Evolutionary conservation across 2,113 vertebrate species (phyloP).

Genomic region (Campylomormyrus tamandua): DNA sequence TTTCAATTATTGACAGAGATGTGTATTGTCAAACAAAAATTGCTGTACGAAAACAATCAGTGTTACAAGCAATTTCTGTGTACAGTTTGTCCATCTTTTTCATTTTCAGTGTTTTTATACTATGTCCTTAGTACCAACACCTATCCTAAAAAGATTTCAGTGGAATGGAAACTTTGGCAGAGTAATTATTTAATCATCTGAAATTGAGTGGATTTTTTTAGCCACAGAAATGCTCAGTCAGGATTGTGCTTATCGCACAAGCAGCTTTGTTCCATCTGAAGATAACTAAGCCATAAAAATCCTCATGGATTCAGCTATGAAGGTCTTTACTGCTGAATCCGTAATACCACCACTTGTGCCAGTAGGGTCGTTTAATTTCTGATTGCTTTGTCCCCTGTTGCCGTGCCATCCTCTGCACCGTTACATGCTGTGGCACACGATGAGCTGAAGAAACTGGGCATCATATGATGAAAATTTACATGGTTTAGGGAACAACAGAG

Average conservation of each 20-base stretch:
- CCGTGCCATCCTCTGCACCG: neutral
- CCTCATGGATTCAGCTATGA: neutral
- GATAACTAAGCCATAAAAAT: neutral
- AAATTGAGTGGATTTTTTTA: neutral
- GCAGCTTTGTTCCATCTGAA: neutral
- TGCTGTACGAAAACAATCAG: neutral
- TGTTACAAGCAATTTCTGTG: neutral
- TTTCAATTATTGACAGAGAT: neutral
- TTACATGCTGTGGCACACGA: neutral
- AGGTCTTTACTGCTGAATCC: neutral
- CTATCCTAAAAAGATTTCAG: neutral
- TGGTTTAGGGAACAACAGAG: neutral
- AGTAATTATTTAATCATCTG: conserved; percentile 2
- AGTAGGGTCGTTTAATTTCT: neutral
- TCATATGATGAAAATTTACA: neutral
- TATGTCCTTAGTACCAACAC: neutral
- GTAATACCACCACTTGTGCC: neutral
- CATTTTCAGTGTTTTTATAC: neutral
- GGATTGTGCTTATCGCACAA: neutral
- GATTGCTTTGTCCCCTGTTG: neutral
- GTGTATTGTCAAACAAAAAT: neutral
- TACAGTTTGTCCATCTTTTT: neutral
- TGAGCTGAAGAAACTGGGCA: neutral
- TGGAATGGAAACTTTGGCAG: neutral
- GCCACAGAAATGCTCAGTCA: neutral